Base-by-base conservation (phyloP, 2,113 vertebrate species). In the Ardeotis arabs region DNA sequence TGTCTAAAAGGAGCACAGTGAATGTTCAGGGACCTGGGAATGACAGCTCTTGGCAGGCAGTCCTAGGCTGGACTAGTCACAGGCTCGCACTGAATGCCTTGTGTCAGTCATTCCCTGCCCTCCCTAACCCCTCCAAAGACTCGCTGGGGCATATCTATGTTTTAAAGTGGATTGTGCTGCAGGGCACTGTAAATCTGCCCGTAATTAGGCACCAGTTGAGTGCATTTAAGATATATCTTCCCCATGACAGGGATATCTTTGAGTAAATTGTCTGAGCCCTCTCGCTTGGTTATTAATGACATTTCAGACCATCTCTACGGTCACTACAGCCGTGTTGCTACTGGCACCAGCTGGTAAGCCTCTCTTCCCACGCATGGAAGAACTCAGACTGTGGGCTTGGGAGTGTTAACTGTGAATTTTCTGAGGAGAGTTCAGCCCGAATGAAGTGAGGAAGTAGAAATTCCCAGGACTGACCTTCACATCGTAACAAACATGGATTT, bases 161-260 rank as follows among this genome's bases (percentile, higher is more conserved):
- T 89, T 93, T 78, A 45, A 70, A 92, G n/a, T 72, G 39, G 17
- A 28, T 73, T 89, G 41, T 84, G 69, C 77, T 95, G 69, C 66
- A 62, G 58, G 73, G 44, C 19, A n/a, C 58, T 74, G 19, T 72
- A 87, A 80, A 81, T 74, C 52, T 70, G 39, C 44, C 44, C 52
- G 56, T n/a, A 90, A 72, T 53, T 72, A 75, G 69, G 68, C 27
- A 76, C 5, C 12, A 45, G n/a, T 9, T 78, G 53, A 45, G 20
- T 29, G 44, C 20, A 52, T 75, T 77, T 92, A 64, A 78, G 28
- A 44, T 47, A 2, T 6, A 59, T 52, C 60, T 90, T 92, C 64
- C 44, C 56, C 19, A 8, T 25, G 33, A 74, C 21, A 84, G 69
- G 44, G 21, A 20, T 70, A 49, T 4, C 35, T 66, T 28, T 47